These are phyloP conservation scores for Rhineura floridana DNA, from an alignment of 2,113 vertebrate species.

Conservation along the genomic window DNA sequence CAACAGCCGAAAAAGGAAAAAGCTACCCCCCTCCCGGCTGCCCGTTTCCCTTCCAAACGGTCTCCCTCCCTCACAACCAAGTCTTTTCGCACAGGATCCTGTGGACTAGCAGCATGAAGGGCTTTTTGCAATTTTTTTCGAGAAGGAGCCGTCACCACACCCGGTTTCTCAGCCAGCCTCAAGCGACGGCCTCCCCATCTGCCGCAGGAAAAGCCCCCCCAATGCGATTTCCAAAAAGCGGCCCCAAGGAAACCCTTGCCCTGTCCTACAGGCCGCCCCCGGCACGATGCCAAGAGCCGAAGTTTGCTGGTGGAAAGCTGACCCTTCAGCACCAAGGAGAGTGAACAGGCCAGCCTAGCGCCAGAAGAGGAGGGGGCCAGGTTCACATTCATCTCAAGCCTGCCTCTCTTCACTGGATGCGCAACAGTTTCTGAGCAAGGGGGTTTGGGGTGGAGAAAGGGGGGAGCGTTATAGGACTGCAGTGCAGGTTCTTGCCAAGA, in stretches of 20 bases:
- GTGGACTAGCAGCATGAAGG: not conserved
- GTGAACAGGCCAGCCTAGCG: not conserved
- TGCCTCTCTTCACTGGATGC: not conserved
- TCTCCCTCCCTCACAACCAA: too few species aligned
- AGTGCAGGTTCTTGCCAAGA: not conserved
- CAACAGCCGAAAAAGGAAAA: not conserved
- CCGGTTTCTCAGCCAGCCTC: not conserved
- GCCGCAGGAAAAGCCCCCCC: not conserved
- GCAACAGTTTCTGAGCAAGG: not conserved
- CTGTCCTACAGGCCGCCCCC: not conserved
- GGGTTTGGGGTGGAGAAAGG: accelerated
- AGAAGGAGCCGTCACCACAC: not conserved
- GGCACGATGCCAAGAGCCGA: not conserved
- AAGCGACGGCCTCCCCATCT: not conserved
- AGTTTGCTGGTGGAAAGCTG: not conserved
- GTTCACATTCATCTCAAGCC: not conserved
- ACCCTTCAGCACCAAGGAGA: not conserved
- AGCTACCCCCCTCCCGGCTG: not conserved
- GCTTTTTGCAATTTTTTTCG: not conserved
- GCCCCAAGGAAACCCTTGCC: not conserved
- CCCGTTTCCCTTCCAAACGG: not conserved
- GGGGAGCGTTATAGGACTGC: not conserved
- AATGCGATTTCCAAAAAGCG: not conserved
- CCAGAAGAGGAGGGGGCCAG: accelerated
- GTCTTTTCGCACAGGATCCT: not conserved